These are phyloP conservation scores for Ciona savignyi DNA, from an alignment of 23 tunicate species.

Conservation along the genomic window DNA sequence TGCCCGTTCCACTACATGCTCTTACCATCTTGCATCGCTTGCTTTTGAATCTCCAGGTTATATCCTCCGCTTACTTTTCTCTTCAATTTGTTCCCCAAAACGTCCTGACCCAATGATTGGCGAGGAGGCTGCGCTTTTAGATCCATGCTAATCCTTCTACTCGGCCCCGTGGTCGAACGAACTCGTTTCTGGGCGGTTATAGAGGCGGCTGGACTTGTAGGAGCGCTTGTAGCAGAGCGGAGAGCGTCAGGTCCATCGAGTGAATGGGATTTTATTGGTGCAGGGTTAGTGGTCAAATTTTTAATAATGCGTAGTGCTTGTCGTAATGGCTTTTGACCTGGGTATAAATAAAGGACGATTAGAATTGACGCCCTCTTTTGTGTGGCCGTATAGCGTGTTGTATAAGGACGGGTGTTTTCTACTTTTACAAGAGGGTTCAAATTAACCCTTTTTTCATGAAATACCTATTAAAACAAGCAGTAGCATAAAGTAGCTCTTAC, in stretches of 20 bases:
- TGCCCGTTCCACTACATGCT: neutral
- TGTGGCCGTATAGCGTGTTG: too few relatives aligned
- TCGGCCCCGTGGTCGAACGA: neutral
- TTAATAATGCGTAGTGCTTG: constrained; percentile 54
- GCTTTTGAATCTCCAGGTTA: neutral
- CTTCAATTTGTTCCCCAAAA: neutral
- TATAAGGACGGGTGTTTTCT: too few relatives aligned
- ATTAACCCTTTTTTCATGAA: too few relatives aligned
- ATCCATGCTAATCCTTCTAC: neutral
- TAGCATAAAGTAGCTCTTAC: too few relatives aligned
- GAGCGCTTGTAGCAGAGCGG: neutral
- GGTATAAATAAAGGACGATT: too few relatives aligned
- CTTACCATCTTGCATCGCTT: neutral
- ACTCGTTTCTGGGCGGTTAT: neutral
- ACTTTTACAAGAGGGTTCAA: too few relatives aligned
- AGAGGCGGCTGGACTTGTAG: neutral
- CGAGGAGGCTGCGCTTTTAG: neutral
- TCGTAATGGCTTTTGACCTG: constrained; percentile 62
- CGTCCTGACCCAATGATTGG: neutral
- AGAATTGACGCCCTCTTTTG: too few relatives aligned
- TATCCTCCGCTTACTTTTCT: neutral
- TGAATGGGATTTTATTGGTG: neutral
- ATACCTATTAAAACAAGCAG: too few relatives aligned
- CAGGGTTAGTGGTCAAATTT: constrained; percentile 28
- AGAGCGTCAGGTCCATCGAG: neutral